Evolutionary conservation across 2,888 invertebrate species (phyloP).

Genomic region (Acleris cristana): DNA sequence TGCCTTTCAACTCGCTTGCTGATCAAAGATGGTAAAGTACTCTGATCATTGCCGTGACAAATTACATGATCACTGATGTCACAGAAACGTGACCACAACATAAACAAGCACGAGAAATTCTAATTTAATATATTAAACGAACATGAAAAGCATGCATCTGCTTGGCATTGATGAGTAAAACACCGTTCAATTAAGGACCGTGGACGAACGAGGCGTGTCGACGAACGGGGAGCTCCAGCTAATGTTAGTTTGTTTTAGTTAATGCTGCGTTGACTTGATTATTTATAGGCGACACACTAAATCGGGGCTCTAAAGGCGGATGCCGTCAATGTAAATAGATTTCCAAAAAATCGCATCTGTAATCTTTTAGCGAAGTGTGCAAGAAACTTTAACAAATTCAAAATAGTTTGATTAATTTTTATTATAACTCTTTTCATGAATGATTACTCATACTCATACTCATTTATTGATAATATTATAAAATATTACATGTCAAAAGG

Average conservation of each 20-base stretch:
- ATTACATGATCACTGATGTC: slow-evolving; percentile 16
- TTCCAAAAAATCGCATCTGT: not conserved
- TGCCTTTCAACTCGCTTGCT: slow-evolving; percentile 50
- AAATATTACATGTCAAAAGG: too few species aligned
- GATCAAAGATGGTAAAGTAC: slow-evolving; percentile 31
- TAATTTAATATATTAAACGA: slow-evolving; percentile 7
- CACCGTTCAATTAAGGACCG: slow-evolving; percentile 40
- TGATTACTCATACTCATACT: too few species aligned
- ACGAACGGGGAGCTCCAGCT: slow-evolving; percentile 48
- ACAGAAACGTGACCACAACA: slow-evolving; percentile 7
- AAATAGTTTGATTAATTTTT: too few species aligned
- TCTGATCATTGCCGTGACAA: slow-evolving; percentile 42
- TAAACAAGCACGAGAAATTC: slow-evolving; percentile 5
- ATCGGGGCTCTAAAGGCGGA: slow-evolving; percentile 45
- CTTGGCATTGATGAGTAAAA: slow-evolving; percentile 30
- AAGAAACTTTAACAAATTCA: too few species aligned
- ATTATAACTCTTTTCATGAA: not conserved
- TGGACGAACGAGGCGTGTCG: slow-evolving; percentile 56
- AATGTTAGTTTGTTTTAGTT: slow-evolving; percentile 59
- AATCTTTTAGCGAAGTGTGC: not conserved
- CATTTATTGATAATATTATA: too few species aligned
- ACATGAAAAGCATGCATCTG: slow-evolving; percentile 31
- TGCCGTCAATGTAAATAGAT: slow-evolving; percentile 41
- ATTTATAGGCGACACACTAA: slow-evolving; percentile 59
- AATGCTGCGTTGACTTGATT: slow-evolving; percentile 62